Conservation (phyloP, 2,113 vertebrate genomes). For the Castor canadensis region DNA sequence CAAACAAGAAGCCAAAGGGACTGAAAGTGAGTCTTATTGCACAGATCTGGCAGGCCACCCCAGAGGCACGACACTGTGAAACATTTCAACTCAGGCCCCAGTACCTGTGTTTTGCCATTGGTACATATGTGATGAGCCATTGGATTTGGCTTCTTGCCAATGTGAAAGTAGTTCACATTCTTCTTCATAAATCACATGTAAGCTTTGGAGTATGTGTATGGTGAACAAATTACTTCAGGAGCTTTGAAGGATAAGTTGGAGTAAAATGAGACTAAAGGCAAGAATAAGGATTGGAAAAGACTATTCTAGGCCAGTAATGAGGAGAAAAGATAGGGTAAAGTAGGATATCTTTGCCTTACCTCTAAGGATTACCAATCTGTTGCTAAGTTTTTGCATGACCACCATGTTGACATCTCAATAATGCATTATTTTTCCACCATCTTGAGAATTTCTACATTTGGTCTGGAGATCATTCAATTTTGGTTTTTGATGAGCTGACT, state of each 20-base stretch:
- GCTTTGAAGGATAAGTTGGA: background rate
- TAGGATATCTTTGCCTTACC: background rate
- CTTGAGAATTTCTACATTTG: background rate
- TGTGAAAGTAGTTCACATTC: background rate
- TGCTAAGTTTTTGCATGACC: background rate
- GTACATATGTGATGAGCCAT: background rate
- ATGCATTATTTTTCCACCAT: background rate
- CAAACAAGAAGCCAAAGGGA: background rate
- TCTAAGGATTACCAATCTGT: background rate
- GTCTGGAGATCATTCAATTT: background rate
- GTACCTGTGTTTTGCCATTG: background rate
- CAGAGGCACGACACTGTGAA: fast-evolving
- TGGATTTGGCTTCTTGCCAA: background rate
- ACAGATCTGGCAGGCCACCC: background rate
- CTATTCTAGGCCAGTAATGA: background rate
- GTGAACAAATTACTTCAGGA: background rate
- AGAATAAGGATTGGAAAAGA: background rate
- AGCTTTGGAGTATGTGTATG: background rate
- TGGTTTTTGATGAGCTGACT: background rate
- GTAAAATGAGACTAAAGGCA: background rate
- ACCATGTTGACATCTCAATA: background rate
- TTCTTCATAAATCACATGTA: background rate
- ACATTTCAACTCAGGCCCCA: background rate
- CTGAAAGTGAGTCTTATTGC: background rate
- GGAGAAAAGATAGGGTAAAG: background rate